Base-by-base conservation (phyloP, 2,113 vertebrate genomes). In the Colossoma macropomum region DNA sequence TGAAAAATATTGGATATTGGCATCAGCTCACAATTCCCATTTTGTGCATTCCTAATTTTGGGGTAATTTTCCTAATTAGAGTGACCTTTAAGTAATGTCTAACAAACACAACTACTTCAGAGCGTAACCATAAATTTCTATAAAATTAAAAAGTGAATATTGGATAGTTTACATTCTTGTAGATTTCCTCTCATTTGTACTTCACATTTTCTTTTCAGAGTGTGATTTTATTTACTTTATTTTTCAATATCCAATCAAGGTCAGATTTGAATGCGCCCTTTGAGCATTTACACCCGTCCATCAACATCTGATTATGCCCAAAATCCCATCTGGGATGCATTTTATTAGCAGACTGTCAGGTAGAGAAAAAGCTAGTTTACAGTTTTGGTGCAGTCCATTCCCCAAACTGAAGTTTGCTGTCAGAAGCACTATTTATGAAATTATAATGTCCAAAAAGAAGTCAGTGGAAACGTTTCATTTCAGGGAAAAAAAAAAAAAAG, bases 251-350 rank as follows among this genome's bases (percentile, higher is more conserved):
- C 56, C 23, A 59, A n/a, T 59, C 65, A 30, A 69, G 34, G 23
- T 38, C 66, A 38, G 4, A 69, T 69, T 69, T 69, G 41, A 69
- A 69, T 41, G 41, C 10, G 41, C n/a, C 32, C 17, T 69, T 41
- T 38, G 32, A 38, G 65, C 7, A 21, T 60, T 70, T 21, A 59
- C 17, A 41, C 27, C 41, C 56, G 41, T 28, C 68, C 52, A 80
- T 70, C 77, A 79, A 27, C 23, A 41, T 45, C 30, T 71, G 30
- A 79, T 77, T 77, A 65, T 79, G 28, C 48, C 68, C 9, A 80
- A 71, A 71, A 71, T 23, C 23, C 41, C 34, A 70, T 41, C 41
- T 13, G 68, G 68, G 17, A 80, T 28, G n/a, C 52, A 59, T 54
- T 70, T 71, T 80, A 71, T 60, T 45, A 71, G 19, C 65, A 79